Evolutionary conservation across 2,888 invertebrate species (phyloP), one percentile per base, ranked within the genome.

Genomic region (Temnothorax ravouxi): DNA sequence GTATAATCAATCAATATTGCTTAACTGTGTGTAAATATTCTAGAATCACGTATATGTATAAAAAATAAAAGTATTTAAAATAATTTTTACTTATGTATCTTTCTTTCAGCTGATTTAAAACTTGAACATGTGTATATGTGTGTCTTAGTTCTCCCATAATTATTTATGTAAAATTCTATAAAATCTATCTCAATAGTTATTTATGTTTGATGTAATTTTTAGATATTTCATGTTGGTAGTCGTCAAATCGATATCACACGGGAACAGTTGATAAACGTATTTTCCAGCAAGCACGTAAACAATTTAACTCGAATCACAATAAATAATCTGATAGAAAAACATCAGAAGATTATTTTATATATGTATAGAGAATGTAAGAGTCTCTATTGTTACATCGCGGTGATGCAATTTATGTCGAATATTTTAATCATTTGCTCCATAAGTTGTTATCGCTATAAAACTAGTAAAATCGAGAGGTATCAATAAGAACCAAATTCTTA

Each of bases 371-470:
- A 74, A 56, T 18, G 29, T 56, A 54, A 47, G 15, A 34, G 18
- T 3, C 29, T 81, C 3, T 82, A 54, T 62, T 83, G 83, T 6
- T 81, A 75, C 5, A 75, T 88, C 15, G 72, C 84, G 3, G 54
- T 90, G 29, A 83, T 86, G 54, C 84, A 87, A 52, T 82, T 89
- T 38, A 41, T 87, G 5, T 82, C 76, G 8, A 83, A 85, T 15
- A 85, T 82, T 6, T n/a, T 89, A n/a, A 66, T 89, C 2, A 86
- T 87, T 50, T 87, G 86, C 11, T 71, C 83, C 13, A 34, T 86
- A 34, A 88, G 86, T 87, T 61, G 79, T 88, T 69, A 84, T 89
- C 11, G 75, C 88, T 11, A 83, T 67, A n/a, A n/a, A n/a, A n/a
- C n/a, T 15, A 84, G 86, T 86, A 41, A 3, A 34, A 64, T 83